phyloP scores from a whole-genome alignment of 2,888 invertebrate species.

The Pristionchus maxplancki region DNA sequence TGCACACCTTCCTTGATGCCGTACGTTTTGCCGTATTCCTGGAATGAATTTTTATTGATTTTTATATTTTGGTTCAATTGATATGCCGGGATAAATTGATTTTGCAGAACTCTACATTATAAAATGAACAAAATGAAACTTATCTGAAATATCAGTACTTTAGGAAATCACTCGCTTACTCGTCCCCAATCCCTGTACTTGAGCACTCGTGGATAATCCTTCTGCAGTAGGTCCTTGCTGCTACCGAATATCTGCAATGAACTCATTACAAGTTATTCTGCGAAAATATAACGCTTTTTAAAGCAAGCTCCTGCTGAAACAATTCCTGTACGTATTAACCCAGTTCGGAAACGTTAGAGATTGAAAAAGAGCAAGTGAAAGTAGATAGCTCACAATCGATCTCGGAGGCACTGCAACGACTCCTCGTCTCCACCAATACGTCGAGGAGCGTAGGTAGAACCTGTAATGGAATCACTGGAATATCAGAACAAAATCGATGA shows the following conservation, averaged over 20 bases:
- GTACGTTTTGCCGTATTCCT: slow-evolving; percentile 55
- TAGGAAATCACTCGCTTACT: not conserved
- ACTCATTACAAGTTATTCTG: not conserved
- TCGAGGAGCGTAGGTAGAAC: slow-evolving; percentile 3
- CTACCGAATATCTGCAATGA: not conserved
- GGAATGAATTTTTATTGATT: not conserved
- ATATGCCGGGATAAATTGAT: too few species aligned
- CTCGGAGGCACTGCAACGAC: not conserved
- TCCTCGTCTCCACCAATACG: slow-evolving; percentile 30
- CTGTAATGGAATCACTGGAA: not conserved
- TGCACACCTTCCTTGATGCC: slow-evolving; percentile 55
- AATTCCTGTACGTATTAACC: too few species aligned
- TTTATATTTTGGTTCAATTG: too few species aligned
- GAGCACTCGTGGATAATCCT: slow-evolving; percentile 25
- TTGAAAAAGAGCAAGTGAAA: too few species aligned
- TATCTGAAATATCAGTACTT: not conserved
- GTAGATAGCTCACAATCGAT: not conserved
- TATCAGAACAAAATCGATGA: not conserved
- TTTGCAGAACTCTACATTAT: not conserved
- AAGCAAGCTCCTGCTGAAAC: too few species aligned
- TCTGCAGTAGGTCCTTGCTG: not conserved
- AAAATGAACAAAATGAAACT: not conserved
- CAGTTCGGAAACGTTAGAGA: too few species aligned
- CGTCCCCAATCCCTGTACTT: slow-evolving; percentile 28
- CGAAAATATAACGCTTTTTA: not conserved